These are phyloP conservation scores for Furnarius figulus DNA, from an alignment of 2,113 vertebrate species.

Conservation along the genomic window DNA sequence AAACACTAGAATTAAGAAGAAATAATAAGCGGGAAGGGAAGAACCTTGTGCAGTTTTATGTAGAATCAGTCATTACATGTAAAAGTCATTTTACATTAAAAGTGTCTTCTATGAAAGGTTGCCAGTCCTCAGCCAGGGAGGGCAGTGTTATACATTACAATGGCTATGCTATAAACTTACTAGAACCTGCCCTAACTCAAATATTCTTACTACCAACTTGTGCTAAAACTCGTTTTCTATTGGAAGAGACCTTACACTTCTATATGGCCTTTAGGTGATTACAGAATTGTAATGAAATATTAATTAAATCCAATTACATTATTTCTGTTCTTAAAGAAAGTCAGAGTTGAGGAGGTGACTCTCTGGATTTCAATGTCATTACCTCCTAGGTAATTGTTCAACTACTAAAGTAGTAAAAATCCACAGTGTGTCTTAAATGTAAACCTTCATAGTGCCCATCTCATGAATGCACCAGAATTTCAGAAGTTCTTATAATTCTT, in stretches of 20 bases:
- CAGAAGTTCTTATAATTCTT: background rate
- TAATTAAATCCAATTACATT: background rate
- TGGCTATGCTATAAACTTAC: background rate
- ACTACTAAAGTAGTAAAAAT: background rate
- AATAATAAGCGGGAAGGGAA: background rate
- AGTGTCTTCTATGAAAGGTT: background rate
- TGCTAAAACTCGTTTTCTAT: background rate
- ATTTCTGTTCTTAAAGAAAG: background rate
- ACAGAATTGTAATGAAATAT: background rate
- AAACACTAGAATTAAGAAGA: background rate
- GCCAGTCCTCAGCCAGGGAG: background rate
- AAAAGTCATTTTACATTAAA: background rate
- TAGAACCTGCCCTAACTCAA: background rate
- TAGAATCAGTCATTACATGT: background rate
- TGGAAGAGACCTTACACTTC: background rate
- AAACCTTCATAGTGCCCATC: background rate
- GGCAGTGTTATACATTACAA: background rate
- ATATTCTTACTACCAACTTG: background rate
- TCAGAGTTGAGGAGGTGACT: background rate
- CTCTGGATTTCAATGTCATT: background rate
- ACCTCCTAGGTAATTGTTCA: background rate
- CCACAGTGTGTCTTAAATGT: background rate
- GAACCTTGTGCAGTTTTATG: background rate
- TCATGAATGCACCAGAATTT: background rate
- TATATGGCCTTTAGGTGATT: background rate